A percentile compares a stretch with the other conserved stretches of the same genome.
Conservation (phyloP, 2,113 vertebrate genomes). For the Cololabis saira region DNA sequence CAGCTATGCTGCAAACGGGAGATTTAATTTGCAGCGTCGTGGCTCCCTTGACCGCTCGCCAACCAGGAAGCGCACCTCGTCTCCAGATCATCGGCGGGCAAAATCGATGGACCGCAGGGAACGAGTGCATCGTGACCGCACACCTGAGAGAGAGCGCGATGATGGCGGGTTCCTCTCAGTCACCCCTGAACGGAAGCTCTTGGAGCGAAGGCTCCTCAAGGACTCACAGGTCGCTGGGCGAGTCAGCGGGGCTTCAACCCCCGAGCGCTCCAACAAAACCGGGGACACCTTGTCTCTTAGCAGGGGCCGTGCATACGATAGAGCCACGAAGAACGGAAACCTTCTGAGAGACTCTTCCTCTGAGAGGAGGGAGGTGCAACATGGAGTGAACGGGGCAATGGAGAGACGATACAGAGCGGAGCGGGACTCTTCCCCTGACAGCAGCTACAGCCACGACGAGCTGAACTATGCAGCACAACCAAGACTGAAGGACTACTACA, state of each 20-base stretch:
- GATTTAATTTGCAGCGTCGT: constrained; percentile 77
- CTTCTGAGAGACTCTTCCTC: constrained; percentile 74
- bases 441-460: constrained; percentile 81
- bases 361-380: constrained; percentile 59
- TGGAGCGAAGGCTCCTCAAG: constrained; percentile 66
- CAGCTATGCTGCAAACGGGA: constrained; percentile 84
- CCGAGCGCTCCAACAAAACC: constrained; percentile 69
- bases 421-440: constrained; percentile 80
- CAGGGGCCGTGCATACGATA: constrained; percentile 65
- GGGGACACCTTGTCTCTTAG: constrained; percentile 58
- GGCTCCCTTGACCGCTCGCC: constrained; percentile 91
- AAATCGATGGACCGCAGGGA: constrained; percentile 84
- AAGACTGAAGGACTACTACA: constrained; percentile 86
- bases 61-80: constrained; percentile 82
- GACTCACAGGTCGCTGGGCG: constrained; percentile 67
- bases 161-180: constrained; percentile 80
- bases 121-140: constrained; percentile 75
- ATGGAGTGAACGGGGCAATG: constrained; percentile 67
- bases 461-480: constrained; percentile 75
- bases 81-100: constrained; percentile 86
- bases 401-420: constrained; percentile 71
- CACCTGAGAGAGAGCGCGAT: constrained; percentile 83
- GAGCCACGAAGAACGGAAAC: constrained; percentile 76
- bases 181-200: constrained; percentile 73
- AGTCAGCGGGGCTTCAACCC: constrained; percentile 61